These are phyloP conservation scores for Agrilus cyanescens DNA, from an alignment of 2,888 invertebrate genomes.

Conservation along the genomic window DNA sequence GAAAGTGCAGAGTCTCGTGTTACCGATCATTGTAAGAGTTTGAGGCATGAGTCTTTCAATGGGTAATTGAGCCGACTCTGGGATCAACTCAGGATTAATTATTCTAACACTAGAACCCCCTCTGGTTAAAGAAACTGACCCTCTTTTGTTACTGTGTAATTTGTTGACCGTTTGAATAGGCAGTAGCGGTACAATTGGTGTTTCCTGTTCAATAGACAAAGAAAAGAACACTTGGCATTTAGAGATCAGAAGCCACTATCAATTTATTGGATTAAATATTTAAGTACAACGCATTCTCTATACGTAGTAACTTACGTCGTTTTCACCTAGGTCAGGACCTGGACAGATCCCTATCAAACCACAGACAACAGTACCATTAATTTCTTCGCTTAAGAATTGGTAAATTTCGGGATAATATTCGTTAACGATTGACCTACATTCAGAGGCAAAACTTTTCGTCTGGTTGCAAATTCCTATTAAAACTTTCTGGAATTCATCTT, in stretches of 20 bases:
- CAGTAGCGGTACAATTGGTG: conserved; percentile 50
- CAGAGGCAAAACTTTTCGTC: conserved; percentile 56
- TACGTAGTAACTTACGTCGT: conserved; percentile 21
- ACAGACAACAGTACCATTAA: conserved; percentile 62
- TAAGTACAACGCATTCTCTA: too few species aligned
- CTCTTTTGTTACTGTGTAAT: too few species aligned
- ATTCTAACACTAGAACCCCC: too few species aligned
- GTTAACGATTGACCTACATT: conserved; percentile 66
- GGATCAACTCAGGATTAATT: conserved; percentile 6
- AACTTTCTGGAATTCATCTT: conserved; percentile 66
- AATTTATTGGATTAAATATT: too few species aligned
- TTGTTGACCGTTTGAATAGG: conserved; percentile 33
- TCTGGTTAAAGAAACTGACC: too few species aligned
- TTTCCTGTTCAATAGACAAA: conserved; percentile 15
- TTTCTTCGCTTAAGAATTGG: conserved; percentile 50
- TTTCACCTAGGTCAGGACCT: conserved; percentile 20
- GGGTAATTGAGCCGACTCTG: conserved; percentile 37
- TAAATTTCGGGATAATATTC: conserved; percentile 70
- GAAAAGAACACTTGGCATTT: conserved; percentile 6
- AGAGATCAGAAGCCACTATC: neutral
- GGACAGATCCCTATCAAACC: conserved; percentile 58
- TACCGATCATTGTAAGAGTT: conserved; percentile 27
- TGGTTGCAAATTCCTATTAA: conserved; percentile 71
- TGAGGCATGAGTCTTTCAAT: conserved; percentile 39
- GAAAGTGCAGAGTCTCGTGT: conserved; percentile 53